Evolutionary conservation across 1,140 invertebrate genomes (phyloP).

Genomic region (Andrena cerasifolii): DNA sequence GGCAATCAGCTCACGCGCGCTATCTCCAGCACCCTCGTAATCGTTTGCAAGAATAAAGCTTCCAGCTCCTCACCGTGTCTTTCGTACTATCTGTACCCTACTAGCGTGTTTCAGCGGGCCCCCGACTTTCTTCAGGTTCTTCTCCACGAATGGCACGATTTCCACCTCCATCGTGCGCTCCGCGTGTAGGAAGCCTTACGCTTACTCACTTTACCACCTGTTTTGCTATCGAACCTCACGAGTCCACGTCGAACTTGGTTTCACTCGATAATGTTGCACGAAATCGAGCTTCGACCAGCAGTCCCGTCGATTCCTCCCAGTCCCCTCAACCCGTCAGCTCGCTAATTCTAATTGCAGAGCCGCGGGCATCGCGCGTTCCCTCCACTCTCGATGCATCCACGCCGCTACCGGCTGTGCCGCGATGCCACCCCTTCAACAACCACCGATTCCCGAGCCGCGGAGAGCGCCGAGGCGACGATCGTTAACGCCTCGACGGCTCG

Average conservation of each 20-base stretch:
- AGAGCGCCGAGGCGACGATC: slow-evolving; percentile 24
- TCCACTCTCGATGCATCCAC: not conserved
- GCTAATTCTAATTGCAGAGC: not conserved
- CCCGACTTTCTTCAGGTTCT: slow-evolving; percentile 51
- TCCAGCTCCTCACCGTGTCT: slow-evolving; percentile 70
- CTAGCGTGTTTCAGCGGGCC: slow-evolving; percentile 58
- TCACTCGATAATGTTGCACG: slow-evolving; percentile 47
- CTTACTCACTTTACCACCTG: no score
- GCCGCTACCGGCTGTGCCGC: not conserved
- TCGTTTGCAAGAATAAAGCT: not conserved
- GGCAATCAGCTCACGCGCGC: no score
- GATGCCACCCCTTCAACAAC: slow-evolving; percentile 23
- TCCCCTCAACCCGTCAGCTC: not conserved
- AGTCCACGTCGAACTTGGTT: not conserved
- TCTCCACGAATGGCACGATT: slow-evolving; percentile 76
- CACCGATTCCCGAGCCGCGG: slow-evolving; percentile 45
- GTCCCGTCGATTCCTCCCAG: slow-evolving; percentile 46
- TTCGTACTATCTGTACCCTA: slow-evolving; percentile 70
- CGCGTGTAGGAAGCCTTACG: no score
- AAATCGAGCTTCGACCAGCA: slow-evolving; percentile 2
- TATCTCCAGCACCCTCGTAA: not conserved
- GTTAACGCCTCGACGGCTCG: slow-evolving; percentile 35
- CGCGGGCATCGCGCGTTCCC: not conserved
- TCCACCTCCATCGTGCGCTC: slow-evolving; percentile 72
- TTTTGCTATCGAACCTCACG: no score